Percentiles rank a stretch among this genome's conserved stretches.
Evolutionary conservation across 2,113 vertebrate genomes (phyloP).

Genomic region (Nesoenas mayeri): DNA sequence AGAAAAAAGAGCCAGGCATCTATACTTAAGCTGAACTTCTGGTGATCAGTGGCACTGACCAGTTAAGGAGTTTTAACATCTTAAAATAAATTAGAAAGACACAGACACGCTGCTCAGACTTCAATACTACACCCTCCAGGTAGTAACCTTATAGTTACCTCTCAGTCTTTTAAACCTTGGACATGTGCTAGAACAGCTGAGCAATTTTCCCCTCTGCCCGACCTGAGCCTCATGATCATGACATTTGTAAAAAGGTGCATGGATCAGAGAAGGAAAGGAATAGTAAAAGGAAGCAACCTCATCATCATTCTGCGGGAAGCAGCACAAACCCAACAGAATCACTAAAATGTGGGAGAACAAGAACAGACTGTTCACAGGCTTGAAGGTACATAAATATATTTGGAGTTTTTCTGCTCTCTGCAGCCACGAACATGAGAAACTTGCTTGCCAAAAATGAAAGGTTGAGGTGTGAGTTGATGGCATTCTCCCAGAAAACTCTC

Average conservation of each 20-base stretch:
- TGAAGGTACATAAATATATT: accelerated
- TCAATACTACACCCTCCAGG: accelerated
- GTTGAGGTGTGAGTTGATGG: accelerated
- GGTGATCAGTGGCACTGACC: neutral
- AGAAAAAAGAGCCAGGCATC: neutral
- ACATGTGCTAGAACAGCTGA: neutral
- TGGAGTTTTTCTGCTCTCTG: neutral
- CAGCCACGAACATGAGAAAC: neutral
- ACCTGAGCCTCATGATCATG: accelerated
- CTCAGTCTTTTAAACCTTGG: neutral
- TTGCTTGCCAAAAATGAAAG: neutral
- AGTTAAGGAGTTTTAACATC: neutral
- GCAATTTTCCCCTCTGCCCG: neutral
- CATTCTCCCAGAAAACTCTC: neutral
- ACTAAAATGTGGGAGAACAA: accelerated
- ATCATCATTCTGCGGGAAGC: neutral
- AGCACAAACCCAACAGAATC: neutral
- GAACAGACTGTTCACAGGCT: neutral
- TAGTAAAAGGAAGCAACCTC: neutral
- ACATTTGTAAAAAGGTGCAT: neutral
- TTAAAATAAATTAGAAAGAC: neutral
- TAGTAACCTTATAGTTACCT: neutral
- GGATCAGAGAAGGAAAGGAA: neutral
- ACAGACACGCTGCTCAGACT: neutral
- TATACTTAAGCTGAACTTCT: neutral